A percentile compares a stretch with the other conserved stretches of the same genome.
Conservation (phyloP, 2,888 invertebrate species). For the Eumacrocentrus americanus region DNA sequence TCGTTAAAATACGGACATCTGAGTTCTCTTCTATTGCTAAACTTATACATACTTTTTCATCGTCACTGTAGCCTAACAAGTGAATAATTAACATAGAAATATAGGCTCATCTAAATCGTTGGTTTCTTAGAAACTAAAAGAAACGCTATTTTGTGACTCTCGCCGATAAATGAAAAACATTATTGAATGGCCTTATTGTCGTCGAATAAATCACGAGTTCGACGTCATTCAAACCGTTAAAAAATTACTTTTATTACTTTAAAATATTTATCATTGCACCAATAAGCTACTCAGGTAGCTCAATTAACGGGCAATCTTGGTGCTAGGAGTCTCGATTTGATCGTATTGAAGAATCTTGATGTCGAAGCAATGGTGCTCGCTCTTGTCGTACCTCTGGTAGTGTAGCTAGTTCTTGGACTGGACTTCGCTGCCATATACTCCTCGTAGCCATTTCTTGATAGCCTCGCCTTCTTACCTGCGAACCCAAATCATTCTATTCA, state of each 20-base stretch:
- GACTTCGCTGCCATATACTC: constrained; percentile 56
- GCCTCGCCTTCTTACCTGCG: constrained; percentile 54
- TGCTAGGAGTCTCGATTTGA: constrained; percentile 49
- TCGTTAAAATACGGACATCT: not conserved
- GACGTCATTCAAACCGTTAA: constrained; percentile 33
- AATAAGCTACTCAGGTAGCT: constrained; percentile 37
- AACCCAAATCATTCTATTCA: not conserved
- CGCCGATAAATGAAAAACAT: too few relatives aligned
- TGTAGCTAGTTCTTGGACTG: constrained; percentile 53
- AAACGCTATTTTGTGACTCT: too few relatives aligned
- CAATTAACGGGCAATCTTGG: constrained; percentile 28
- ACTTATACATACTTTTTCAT: not conserved
- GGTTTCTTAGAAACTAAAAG: too few relatives aligned
- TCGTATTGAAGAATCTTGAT: constrained; percentile 56
- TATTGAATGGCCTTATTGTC: constrained; percentile 1
- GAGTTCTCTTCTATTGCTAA: not conserved
- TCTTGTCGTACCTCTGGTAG: constrained; percentile 57
- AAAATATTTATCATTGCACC: constrained; percentile 41
- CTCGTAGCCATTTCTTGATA: constrained; percentile 55
- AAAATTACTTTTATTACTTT: constrained; percentile 39
- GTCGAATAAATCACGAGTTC: constrained; percentile 32
- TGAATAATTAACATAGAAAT: not conserved
- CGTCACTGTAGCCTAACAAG: not conserved
- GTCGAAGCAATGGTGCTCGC: constrained; percentile 52
- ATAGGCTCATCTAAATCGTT: not conserved